Base-by-base conservation (phyloP, 2,797 vertebrate genomes). In the Anas flavirostris region DNA sequence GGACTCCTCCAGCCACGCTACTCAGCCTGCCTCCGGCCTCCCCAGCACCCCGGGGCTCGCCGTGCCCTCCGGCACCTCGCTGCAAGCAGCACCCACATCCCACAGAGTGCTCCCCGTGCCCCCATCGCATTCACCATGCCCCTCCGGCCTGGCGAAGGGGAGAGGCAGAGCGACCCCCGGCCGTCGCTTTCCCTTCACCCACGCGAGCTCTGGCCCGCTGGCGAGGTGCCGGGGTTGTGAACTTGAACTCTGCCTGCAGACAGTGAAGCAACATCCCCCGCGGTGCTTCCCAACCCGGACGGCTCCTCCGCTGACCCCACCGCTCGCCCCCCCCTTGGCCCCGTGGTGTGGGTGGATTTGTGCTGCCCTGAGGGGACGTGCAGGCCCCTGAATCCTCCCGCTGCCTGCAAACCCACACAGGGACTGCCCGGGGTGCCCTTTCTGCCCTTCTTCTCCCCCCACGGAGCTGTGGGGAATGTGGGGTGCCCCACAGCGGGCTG, bases 121-220 rank as follows among this genome's bases (percentile, higher is more conserved):
- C 4, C 3, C 1, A 0, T 10, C 3, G 1, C 2, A 14, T 86
- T 66, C 31, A 8, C 0, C 41, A 37, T 28, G 33, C n/a, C 39
- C 41, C 23, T 79, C 28, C 39, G 26, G 15, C 23, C 62, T 13
- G 26, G 62, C 50, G 33, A 44, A 63, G 64, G 43, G 2, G 33
- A 62, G 66, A 1, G 1, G 50, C 64, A 3, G 3, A 64, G 79
- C 35, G 43, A 86, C 28, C 7, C 3, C 0, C 2, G 25, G 14
- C 35, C 1, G 0, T 13, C 0, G 0, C 39, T 2, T 0, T 23
- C 37, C 15, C 64, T 21, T 48, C 46, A 66, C 64, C 82, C 0
- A 0, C 23, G 50, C 0, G 0, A 69, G 26, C 3, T 2, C 59
- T 0, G 0, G 2, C 22, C 25, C 29, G 44, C 72, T 37, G 52